These are phyloP conservation scores for Phodopus roborovskii DNA, from an alignment of 2,113 vertebrate species.

Conservation along the genomic window DNA sequence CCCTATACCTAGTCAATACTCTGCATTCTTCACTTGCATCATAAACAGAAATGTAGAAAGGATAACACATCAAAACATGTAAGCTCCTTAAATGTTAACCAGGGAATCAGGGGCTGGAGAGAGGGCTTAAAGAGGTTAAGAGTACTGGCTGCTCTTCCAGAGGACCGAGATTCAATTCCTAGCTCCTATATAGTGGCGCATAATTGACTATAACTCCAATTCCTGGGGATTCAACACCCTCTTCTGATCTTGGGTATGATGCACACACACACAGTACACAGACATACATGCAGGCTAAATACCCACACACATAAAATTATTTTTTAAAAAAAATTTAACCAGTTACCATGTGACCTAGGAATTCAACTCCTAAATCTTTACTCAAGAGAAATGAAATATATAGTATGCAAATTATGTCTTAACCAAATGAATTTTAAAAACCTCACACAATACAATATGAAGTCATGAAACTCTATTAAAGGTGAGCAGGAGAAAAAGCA, in stretches of 20 bases:
- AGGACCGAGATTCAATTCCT: background rate
- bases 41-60: background rate
- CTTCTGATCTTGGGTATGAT: background rate
- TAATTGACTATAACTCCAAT: background rate
- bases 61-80: background rate
- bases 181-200: background rate
- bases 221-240: background rate
- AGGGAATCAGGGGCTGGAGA: background rate
- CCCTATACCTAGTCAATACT: background rate
- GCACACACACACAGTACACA: background rate
- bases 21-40: background rate
- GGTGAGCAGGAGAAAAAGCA: background rate
- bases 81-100: background rate
- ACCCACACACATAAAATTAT: background rate
- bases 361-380: background rate
- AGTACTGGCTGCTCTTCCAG: background rate
- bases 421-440: background rate
- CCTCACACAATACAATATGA: background rate
- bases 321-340: background rate
- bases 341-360: background rate
- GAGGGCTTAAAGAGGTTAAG: background rate
- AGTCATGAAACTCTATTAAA: background rate
- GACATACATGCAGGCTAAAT: background rate
- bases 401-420: background rate
- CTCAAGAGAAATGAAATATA: background rate